Percentiles rank a stretch among this genome's conserved stretches.
phyloP scores from a whole-genome alignment of 1,140 invertebrate species.

The Zelostemma sp. region DNA sequence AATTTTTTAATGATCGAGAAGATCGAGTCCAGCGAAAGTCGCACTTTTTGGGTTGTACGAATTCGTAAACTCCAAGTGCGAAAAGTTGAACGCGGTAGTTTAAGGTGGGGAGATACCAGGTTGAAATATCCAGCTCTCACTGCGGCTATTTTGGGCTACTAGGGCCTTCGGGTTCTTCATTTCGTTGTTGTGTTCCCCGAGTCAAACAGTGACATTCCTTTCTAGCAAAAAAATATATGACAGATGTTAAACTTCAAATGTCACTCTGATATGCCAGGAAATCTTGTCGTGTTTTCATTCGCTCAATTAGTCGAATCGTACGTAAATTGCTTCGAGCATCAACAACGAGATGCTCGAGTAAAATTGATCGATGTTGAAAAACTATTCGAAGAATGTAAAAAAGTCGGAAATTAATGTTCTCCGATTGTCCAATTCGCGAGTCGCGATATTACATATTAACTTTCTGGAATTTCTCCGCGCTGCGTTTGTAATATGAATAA shows the following conservation, averaged over 20 bases:
- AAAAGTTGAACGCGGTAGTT: constrained; percentile 44
- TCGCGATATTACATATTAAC: constrained; percentile 16
- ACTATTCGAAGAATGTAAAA: too few relatives aligned
- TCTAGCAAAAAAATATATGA: constrained; percentile 20
- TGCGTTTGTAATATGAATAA: constrained; percentile 68
- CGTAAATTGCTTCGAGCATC: too few relatives aligned
- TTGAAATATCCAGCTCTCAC: constrained; percentile 66
- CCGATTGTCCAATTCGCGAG: neutral
- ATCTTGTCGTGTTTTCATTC: neutral
- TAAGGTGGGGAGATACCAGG: constrained; percentile 52
- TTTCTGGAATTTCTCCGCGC: constrained; percentile 42
- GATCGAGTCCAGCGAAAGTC: too few relatives aligned
- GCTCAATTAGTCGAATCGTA: neutral
- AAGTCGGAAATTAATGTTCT: neutral
- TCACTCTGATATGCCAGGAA: neutral
- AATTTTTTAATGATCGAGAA: neutral
- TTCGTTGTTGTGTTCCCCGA: constrained; percentile 49
- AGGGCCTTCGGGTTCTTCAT: constrained; percentile 55
- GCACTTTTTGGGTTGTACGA: neutral
- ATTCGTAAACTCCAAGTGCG: constrained; percentile 1
- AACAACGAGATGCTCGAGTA: too few relatives aligned
- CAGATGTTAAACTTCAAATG: constrained; percentile 13
- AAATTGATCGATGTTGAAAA: too few relatives aligned
- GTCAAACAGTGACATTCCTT: constrained; percentile 34
- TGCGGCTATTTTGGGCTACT: constrained; percentile 62